Percentiles rank a stretch among this genome's conserved stretches.
Evolutionary conservation across 2,113 vertebrate genomes (phyloP).

Genomic region (Astur gentilis): DNA sequence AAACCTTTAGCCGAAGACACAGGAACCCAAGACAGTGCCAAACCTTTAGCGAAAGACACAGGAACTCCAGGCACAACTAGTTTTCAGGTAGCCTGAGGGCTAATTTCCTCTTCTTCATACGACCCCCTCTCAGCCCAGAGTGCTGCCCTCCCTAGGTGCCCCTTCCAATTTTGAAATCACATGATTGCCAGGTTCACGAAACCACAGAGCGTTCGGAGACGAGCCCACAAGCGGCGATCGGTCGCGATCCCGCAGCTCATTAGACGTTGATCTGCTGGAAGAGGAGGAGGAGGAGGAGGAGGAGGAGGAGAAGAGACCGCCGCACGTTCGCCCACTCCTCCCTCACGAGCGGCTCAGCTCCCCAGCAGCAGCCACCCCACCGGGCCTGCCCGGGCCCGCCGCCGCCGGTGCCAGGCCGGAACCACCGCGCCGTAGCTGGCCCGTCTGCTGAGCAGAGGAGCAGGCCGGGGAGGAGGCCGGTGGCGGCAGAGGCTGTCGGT

Average conservation of each 20-base stretch:
- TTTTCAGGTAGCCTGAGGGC: neutral
- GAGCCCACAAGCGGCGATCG: neutral
- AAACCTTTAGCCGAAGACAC: neutral
- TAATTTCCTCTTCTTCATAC: neutral
- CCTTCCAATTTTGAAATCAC: neutral
- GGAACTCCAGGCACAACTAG: neutral
- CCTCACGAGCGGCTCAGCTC: neutral
- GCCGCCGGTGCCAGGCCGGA: neutral
- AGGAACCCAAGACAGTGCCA: neutral
- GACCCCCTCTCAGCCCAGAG: neutral
- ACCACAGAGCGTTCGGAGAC: neutral
- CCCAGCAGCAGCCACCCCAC: too few species aligned
- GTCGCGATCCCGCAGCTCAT: neutral
- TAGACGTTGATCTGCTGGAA: neutral
- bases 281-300: neutral
- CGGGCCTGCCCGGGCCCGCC: rapidly evolving
- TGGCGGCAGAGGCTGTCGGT: rapidly evolving
- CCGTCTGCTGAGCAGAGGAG: rapidly evolving
- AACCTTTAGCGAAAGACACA: too few species aligned
- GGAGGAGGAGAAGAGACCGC: neutral
- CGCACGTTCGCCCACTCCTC: rapidly evolving
- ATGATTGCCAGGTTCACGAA: neutral
- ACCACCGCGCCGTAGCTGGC: rapidly evolving
- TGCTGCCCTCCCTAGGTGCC: rapidly evolving
- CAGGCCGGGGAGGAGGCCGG: neutral